Base-by-base conservation (phyloP, 1,140 invertebrate species). In the Pygmarrhopalites habei region DNA sequence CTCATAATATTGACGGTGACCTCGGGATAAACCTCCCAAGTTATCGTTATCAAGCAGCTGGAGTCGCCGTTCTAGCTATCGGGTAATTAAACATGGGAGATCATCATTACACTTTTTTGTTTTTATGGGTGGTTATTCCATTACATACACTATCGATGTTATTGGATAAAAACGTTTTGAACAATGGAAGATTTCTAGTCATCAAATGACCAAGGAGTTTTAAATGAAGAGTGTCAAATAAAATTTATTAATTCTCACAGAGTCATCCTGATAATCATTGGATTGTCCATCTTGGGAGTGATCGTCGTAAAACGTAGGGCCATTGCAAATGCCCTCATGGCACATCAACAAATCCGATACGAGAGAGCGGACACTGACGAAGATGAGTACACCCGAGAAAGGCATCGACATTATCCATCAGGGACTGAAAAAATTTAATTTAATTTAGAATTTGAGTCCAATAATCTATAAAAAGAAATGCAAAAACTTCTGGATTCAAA, bases 321-420 rank as follows among this genome's bases (percentile, higher is more conserved):
- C 7, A 70, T 70, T n/a, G 60, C 65, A 7, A 7, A 23, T 4
- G 65, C 69, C 3, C 29, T 70, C 2, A 58, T 64, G 19, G 51
- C 55, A 25, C 69, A 63, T 29, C 60, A 65, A 19, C 52, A 67
- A 62, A 67, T 70, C 53, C 62, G 69, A 4, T 70, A 70, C 35
- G 61, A 70, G 52, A 26, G 66, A 51, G 60, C 69, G n/a, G 65
- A 65, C 2, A 55, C 55, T 1, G 65, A 70, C 4, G 69, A 70
- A 14, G 32, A 59, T 25, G 60, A 66, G 19, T 30, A 62, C 49
- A 46, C 35, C 35, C 35, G 44, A 46, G 44, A 46, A 46, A 46
- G 44, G 44, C 44, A 46, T n/a, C 44, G 21, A 21, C 44, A 46
- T 19, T 21, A 21, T n/a, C 44, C 10, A 17, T n/a, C 15, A 7